Base-by-base conservation (phyloP, 2,797 vertebrate species). In the Anolis apletophallus region DNA sequence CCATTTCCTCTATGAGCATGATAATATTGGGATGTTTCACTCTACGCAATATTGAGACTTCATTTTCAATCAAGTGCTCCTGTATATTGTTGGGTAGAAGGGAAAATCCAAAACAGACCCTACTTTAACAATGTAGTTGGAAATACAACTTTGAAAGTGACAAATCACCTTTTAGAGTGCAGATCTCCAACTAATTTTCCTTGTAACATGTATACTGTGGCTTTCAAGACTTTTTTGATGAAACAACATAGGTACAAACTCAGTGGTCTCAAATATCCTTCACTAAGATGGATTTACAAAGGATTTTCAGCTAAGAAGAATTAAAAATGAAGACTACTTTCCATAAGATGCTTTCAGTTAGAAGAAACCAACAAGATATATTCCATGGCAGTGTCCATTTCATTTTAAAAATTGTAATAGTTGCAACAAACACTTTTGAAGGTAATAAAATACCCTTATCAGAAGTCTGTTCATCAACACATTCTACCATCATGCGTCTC, bases 21-120 rank as follows among this genome's bases (percentile, higher is more conserved):
- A 99, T 99, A 95, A 99, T 98, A 95, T 99, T 99, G 3, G 99
- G 98, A 88, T 99, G 99, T 73, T 99, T 99, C 91, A 99, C 98
- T 67, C 92, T 97, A 59, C 99, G 97, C 91, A 99, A 96, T 80
- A 99, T 99, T 0, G 98, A 98, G 10, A 99, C 99, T 93, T 99
- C 99, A 0, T 97, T 99, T 95, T 99, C 98, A 29, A 99, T 99
- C 92, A 99, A 96, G 91, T 99, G 99, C 46, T 99, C 98, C 99
- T 99, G 95, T 50, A 92, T 77, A 79, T 71, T 3, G 9, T 10
- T 0, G 0, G 17, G 46, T 76, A 79, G 85, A 29, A 16, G 40
- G 59, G 50, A 23, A 34, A 61, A 36, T 67, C 10, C 23, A 59
- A 72, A 52, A 59, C 29, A 61, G 11, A 71, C 23, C 1, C 13